phyloP scores from a whole-genome alignment of 1,140 invertebrate species.

The Gyrodactylus bullatarudis region DNA sequence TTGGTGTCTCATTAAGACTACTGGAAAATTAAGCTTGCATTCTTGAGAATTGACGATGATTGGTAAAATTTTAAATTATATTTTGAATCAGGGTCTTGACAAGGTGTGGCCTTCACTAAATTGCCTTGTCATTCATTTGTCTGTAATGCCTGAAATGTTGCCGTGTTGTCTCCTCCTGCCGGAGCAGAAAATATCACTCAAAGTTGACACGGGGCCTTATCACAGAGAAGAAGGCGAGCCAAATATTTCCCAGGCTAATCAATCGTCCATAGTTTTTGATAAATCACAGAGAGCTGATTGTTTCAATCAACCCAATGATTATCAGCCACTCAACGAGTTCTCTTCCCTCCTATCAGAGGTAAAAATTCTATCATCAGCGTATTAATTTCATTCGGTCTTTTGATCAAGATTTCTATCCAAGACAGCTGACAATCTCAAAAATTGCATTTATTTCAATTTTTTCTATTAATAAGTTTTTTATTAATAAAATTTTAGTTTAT shows the following conservation, averaged over 20 bases:
- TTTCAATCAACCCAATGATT: background rate
- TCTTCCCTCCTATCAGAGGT: background rate
- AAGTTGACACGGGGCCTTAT: conserved; percentile 9
- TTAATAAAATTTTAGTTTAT: too few species aligned
- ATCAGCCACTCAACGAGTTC: background rate
- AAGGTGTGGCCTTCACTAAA: conserved; percentile 65
- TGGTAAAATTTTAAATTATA: background rate
- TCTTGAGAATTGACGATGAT: background rate
- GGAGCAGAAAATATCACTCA: conserved; percentile 13
- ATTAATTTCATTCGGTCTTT: too few species aligned
- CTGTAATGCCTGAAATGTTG: conserved; percentile 26
- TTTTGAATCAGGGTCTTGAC: conserved; percentile 50
- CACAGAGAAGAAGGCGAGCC: background rate
- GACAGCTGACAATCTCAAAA: too few species aligned
- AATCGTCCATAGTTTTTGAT: background rate
- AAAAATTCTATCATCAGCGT: background rate
- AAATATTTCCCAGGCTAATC: background rate
- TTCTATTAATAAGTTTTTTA: too few species aligned
- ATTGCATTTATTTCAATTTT: too few species aligned
- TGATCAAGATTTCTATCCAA: too few species aligned
- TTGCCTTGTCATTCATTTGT: conserved; percentile 33
- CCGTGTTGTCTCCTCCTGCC: conserved; percentile 39
- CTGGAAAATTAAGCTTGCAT: background rate
- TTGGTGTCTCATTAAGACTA: background rate
- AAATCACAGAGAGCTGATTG: background rate